Conservation (phyloP, 2,113 vertebrate genomes). For the Eurypyga helias region DNA sequence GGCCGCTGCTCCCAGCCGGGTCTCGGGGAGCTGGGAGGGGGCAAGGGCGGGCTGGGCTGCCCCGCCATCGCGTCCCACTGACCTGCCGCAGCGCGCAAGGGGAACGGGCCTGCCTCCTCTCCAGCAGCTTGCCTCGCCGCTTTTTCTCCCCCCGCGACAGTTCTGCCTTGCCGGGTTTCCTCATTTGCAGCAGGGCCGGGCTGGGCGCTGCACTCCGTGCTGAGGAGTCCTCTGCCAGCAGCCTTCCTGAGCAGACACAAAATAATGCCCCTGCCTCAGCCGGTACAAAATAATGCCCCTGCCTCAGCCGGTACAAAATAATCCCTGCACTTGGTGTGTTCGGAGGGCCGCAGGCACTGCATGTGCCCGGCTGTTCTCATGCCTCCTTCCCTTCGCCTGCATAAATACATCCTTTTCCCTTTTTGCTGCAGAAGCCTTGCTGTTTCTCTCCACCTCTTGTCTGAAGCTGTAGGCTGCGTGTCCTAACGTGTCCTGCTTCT, state of each 20-base stretch:
- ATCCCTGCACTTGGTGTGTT: rapidly evolving
- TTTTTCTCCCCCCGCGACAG: not conserved
- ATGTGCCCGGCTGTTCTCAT: rapidly evolving
- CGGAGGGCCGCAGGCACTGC: rapidly evolving
- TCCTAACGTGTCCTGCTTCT: not conserved
- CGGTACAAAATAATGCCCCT: rapidly evolving
- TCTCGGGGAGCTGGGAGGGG: not conserved
- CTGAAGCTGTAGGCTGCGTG: not conserved
- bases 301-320: rapidly evolving
- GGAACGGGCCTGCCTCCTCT: not conserved
- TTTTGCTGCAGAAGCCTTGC: not conserved
- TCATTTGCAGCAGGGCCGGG: rapidly evolving
- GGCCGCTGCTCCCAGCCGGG: no score
- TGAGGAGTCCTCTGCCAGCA: rapidly evolving
- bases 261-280: rapidly evolving
- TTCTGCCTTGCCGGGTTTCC: rapidly evolving
- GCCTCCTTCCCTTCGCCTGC: not conserved
- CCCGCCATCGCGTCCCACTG: not conserved
- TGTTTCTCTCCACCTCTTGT: not conserved
- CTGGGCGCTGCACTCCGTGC: not conserved
- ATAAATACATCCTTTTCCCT: rapidly evolving
- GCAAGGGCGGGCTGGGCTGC: not conserved
- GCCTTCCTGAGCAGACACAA: rapidly evolving
- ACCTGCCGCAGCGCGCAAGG: rapidly evolving
- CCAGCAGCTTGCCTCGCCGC: not conserved